Evolutionary conservation across 2,113 vertebrate genomes (phyloP).

Genomic region (Daboia siamensis): DNA sequence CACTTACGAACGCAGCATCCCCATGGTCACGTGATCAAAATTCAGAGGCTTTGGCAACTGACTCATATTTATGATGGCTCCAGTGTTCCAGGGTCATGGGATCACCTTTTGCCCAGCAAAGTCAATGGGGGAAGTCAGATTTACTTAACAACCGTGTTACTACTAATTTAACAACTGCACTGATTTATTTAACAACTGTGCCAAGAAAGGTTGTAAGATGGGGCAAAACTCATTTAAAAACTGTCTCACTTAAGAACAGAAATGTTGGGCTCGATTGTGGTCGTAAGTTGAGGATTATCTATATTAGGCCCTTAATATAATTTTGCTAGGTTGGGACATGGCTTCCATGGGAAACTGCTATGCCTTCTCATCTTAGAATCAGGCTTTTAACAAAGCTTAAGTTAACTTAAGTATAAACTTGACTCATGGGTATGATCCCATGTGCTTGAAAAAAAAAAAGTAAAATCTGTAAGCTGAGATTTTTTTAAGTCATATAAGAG

Average conservation of each 20-base stretch:
- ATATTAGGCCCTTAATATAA: neutral
- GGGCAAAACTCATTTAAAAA: neutral
- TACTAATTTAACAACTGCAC: neutral
- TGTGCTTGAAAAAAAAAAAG: neutral
- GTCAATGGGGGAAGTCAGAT: neutral
- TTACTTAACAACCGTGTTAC: neutral
- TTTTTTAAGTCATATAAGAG: neutral
- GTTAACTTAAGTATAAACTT: neutral
- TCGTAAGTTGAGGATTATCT: too few relatives aligned
- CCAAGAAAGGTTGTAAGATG: neutral
- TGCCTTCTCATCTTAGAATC: neutral
- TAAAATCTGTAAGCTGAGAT: neutral
- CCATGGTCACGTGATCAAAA: neutral
- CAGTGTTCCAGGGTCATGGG: neutral
- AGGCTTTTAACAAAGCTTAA: neutral
- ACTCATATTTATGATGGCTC: neutral
- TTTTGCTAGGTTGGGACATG: neutral
- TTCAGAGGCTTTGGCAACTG: neutral
- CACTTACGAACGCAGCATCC: neutral
- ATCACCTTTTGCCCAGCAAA: neutral
- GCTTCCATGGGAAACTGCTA: neutral
- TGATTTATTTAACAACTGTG: neutral
- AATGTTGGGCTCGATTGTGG: neutral
- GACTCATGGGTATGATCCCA: neutral
- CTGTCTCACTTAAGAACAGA: neutral